Conservation (phyloP, 92 coral and sea anemone genomes). For the Epizoanthus illoricatus region DNA sequence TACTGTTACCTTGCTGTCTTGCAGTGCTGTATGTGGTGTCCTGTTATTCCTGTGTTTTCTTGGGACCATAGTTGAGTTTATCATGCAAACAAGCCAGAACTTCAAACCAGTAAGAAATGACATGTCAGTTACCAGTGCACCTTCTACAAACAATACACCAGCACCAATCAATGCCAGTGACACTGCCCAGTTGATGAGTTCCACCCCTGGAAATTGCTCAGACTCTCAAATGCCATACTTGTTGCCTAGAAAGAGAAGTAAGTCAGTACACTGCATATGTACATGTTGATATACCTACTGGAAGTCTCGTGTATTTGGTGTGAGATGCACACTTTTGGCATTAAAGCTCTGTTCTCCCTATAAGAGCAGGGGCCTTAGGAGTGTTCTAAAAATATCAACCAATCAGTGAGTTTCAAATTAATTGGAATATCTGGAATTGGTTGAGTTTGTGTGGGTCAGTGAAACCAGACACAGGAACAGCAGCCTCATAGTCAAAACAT, state of each 20-base stretch:
- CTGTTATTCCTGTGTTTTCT: constrained; percentile 36
- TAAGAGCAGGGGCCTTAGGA: too few relatives aligned
- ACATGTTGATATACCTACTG: not conserved
- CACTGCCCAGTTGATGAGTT: not conserved
- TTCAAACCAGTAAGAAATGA: not conserved
- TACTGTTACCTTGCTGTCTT: not conserved
- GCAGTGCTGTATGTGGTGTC: constrained; percentile 43
- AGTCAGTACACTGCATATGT: not conserved
- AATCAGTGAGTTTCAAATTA: too few relatives aligned
- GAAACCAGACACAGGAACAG: too few relatives aligned
- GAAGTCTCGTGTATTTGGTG: too few relatives aligned
- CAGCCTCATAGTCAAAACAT: too few relatives aligned
- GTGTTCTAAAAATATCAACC: too few relatives aligned
- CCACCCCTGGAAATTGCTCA: not conserved
- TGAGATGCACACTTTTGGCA: too few relatives aligned
- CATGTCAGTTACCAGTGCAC: not conserved
- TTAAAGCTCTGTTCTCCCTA: too few relatives aligned
- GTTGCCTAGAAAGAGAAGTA: constrained; percentile 1
- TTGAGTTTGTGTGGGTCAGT: too few relatives aligned
- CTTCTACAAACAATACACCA: not conserved
- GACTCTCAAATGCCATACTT: not conserved
- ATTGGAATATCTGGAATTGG: too few relatives aligned
- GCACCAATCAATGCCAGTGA: not conserved
- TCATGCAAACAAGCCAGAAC: not conserved
- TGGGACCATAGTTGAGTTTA: constrained; percentile 37